Base-by-base conservation (phyloP, 1,140 invertebrate species). In the Rhynchophorus ferrugineus region DNA sequence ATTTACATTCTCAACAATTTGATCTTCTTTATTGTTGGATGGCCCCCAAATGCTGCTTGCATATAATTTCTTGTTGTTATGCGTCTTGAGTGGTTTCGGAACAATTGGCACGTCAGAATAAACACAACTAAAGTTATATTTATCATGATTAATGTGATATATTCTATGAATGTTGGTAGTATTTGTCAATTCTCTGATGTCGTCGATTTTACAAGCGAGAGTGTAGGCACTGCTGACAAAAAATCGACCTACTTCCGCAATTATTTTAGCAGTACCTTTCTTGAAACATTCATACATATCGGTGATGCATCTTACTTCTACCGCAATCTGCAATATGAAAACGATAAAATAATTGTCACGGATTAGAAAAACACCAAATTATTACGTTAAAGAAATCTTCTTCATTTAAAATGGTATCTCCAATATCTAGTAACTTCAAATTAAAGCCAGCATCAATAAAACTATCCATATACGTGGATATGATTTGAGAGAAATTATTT, bases 81-180 rank as follows among this genome's bases (percentile, higher is more conserved):
- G 18, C 14, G 61, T 48, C n/a, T 60, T 35, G 1, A 61, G 39
- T 20, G 59, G 56, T 41, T 52, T 24, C 3, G 59, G 60, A 6
- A 63, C 53, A 13, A 52, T 70, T 58, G 90, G 87, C 73, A 99
- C 94, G 73, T 98, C 95, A 66, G 93, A 98, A 3, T 98, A 75
- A 54, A 96, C 76, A 73, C 90, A 95, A 75, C 98, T 98, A 76
- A 99, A 98, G 19, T 91, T 95, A 73, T 98, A 99, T 11, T 98
- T 90, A 0, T 96, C 91, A 74, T 99, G 95, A 71, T 98, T 98
- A 59, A 98, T 85, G 74, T 92, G 96, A 72, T 95, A 95, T 93
- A 98, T 97, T 37, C 69, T 61, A 17, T 65, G 56, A 3, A 69
- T 68, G 35, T 65, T 67, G n/a, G n/a, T n/a, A 5, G 50, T 18